Percentiles rank a stretch among this genome's conserved stretches.
Evolutionary conservation across 2,113 vertebrate species (phyloP).

Genomic region (Leptosomus discolor): DNA sequence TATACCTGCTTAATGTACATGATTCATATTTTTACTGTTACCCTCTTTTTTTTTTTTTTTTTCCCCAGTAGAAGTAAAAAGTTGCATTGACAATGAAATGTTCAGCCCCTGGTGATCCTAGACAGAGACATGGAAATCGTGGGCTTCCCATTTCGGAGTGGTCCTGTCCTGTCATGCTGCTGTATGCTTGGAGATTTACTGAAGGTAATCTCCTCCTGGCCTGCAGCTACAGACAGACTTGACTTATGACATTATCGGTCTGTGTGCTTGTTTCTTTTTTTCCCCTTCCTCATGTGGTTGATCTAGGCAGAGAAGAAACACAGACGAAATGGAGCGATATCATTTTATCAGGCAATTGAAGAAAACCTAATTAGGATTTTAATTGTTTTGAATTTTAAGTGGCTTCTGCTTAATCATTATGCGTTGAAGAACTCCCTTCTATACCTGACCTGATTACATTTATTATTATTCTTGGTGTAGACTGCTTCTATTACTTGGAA

Average conservation of each 20-base stretch:
- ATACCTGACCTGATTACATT: neutral
- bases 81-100: neutral
- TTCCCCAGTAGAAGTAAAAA: neutral
- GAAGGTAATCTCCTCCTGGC: neutral
- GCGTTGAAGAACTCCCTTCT: neutral
- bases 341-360: neutral
- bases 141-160: neutral
- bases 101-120: neutral
- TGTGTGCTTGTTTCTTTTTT: neutral
- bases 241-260: neutral
- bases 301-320: neutral
- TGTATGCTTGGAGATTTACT: neutral
- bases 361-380: neutral
- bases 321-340: neutral
- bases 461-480: neutral
- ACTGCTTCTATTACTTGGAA: neutral
- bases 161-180: neutral
- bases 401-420: neutral
- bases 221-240: neutral
- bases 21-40: neutral
- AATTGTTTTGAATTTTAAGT: neutral
- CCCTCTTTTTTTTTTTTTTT: neutral
- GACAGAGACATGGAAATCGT: neutral
- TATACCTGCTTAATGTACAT: neutral
- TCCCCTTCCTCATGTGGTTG: neutral